A percentile compares a stretch with the other conserved stretches of the same genome.
phyloP scores from a whole-genome alignment of 2,797 vertebrate species.

The Pseudomugil gertrudae region DNA sequence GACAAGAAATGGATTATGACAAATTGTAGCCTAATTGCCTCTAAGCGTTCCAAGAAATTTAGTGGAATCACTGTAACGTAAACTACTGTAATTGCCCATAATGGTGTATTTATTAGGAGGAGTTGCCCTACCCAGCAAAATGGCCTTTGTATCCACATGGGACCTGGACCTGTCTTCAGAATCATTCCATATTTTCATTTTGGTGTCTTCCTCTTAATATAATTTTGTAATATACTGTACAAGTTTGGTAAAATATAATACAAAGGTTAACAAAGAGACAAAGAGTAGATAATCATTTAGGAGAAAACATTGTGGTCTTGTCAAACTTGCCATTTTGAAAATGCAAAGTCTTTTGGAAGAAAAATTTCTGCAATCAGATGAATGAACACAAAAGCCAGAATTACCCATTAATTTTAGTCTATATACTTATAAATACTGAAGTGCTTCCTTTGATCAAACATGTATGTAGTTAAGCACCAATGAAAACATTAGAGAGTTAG shows the following conservation, averaged over 20 bases:
- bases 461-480: too few species aligned
- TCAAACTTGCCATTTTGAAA: too few species aligned
- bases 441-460: too few species aligned
- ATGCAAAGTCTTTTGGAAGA: too few species aligned
- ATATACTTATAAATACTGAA: too few species aligned
- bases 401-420: too few species aligned
- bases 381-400: too few species aligned
- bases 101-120: not conserved
- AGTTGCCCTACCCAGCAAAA: not conserved
- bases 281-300: not conserved
- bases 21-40: not conserved
- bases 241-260: conserved; percentile 2
- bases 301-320: too few species aligned
- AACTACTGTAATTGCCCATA: not conserved
- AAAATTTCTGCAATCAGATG: too few species aligned
- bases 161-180: not conserved
- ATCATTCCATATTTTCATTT: not conserved
- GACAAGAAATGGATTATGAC: conserved; percentile 6
- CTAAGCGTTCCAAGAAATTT: conserved; percentile 3
- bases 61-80: not conserved
- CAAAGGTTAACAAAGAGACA: not conserved
- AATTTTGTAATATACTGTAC: not conserved
- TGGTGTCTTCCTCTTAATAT: not conserved
- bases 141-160: not conserved
- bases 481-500: too few species aligned